Percentiles rank a stretch among this genome's conserved stretches.
Evolutionary conservation across 2,113 vertebrate genomes (phyloP).

Genomic region (Chaenogobius annularis): DNA sequence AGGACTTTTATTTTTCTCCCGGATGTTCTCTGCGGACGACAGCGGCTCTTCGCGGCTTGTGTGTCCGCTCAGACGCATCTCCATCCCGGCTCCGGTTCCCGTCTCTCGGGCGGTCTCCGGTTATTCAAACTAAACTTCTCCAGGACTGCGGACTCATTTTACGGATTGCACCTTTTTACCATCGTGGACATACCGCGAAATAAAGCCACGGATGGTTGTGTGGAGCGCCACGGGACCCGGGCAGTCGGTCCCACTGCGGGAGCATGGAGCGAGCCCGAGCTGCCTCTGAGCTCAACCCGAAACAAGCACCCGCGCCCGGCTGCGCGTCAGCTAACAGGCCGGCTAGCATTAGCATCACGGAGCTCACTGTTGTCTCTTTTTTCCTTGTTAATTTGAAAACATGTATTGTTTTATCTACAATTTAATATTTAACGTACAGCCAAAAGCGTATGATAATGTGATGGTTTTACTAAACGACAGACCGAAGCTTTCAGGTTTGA

Average conservation of each 20-base stretch:
- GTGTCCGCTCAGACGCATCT: background rate
- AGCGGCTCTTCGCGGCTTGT: background rate
- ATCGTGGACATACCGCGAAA: background rate
- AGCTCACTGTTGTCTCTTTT: background rate
- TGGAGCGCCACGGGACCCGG: background rate
- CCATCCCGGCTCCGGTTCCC: background rate
- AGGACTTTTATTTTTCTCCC: background rate
- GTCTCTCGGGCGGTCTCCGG: background rate
- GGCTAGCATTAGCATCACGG: slow-evolving; percentile 1
- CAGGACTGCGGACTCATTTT: background rate
- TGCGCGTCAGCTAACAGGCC: background rate
- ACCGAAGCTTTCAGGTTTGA: background rate
- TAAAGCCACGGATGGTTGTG: background rate
- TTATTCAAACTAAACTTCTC: background rate
- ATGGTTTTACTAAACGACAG: background rate
- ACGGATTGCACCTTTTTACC: background rate
- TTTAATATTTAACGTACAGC: background rate
- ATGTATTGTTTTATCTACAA: background rate
- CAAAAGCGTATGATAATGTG: background rate
- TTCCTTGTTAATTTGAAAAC: background rate
- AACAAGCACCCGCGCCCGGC: slow-evolving; percentile 1
- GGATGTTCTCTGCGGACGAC: background rate
- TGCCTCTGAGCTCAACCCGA: background rate
- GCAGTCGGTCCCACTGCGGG: background rate
- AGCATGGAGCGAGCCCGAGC: background rate